Base-by-base conservation (phyloP, 2,888 invertebrate species). In the Luperina nickerlii region DNA sequence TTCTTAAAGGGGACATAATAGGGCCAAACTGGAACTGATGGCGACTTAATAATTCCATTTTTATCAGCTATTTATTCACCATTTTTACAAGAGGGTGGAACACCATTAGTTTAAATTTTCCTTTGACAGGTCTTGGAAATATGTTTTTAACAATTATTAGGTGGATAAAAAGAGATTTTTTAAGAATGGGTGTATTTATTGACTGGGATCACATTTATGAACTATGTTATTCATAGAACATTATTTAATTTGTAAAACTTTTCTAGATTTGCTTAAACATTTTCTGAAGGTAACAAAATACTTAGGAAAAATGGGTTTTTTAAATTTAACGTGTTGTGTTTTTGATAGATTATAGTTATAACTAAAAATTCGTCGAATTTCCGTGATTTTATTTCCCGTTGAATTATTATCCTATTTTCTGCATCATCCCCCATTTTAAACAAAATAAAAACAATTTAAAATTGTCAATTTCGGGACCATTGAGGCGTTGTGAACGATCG, bases 401-500 rank as follows among this genome's bases (percentile, higher is more conserved):
- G 72, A 87, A 38, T 79, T 76, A 88, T 79, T 79, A 69, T 57
- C 67, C 45, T 75, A 82, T 82, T 84, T 80, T 81, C 75, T 77
- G 83, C 86, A 73, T 48, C 79, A 75, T 76, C 24, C 74, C 76
- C 73, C 83, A 81, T 83, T 88, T 81, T 84, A 84, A 86, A 87
- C 63, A 75, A 83, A 87, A 82, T 72, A 78, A 79, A 85, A 86
- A 85, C 84, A 86, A 91, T 85, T 90, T 90, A 86, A 91, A 93
- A 92, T 92, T 91, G 93, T 86, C 93, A 93, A 93, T 92, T 89
- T 85, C 87, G 87, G 79, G 74, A 69, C 93, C 90, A 95, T 94
- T 96, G 94, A 95, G 91, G 90, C 95, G 91, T 91, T 80, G 75
- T 89, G 90, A 95, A 92, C 91, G 92, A 93, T 92, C 78, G 91